Base-by-base conservation (phyloP, 2,113 vertebrate species). In the Piaya cayana region DNA sequence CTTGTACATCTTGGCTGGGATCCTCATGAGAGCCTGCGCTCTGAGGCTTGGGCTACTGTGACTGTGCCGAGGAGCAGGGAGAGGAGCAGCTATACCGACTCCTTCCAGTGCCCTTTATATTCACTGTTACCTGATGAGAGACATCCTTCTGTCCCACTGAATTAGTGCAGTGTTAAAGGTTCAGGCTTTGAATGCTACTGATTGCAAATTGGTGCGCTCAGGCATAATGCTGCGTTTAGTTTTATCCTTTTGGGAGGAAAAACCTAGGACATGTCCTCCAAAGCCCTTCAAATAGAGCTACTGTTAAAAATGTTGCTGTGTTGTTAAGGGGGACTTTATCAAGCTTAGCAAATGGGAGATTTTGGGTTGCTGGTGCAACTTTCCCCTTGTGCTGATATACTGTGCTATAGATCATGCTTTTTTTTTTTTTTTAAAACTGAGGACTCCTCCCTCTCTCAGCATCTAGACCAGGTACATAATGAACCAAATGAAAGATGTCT, bases 191-290 rank as follows among this genome's bases (percentile, higher is more conserved):
- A 95, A 91, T 63, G 50, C 62, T 83, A 42, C 90, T 94, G 91
- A 92, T 95, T 92, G 87, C 59, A 87, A 70, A 92, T 74, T 86
- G 90, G 74, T 87, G 59, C 17, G 3, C 70, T 91, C 63, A 58
- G 71, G 59, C 87, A 59, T 92, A 62, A 81, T 47, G 56, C 68
- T 81, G 45, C 95, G 85, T 95, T 97, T 92, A 92, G 71, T 76
- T 93, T 59, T 90, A 88, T 74, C 29, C 67, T 94, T 88, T 67
- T 16, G 75, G 85, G 78, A 92, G 32, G 32, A 78, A 21, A 92
- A 88, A 82, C 34, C 59, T 70, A 65, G 83, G 86, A 93, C 47
- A 69, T 85, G 74, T 85, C 84, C 62, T 96, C 67, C 75, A 45
- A 91, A 95, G 67, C 49, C 58, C 62, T 91, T 42, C 50, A 63